These are phyloP conservation scores for Pantherophis alleghaniensis DNA, from an alignment of 2,797 vertebrate genomes.

Conservation along the genomic window DNA sequence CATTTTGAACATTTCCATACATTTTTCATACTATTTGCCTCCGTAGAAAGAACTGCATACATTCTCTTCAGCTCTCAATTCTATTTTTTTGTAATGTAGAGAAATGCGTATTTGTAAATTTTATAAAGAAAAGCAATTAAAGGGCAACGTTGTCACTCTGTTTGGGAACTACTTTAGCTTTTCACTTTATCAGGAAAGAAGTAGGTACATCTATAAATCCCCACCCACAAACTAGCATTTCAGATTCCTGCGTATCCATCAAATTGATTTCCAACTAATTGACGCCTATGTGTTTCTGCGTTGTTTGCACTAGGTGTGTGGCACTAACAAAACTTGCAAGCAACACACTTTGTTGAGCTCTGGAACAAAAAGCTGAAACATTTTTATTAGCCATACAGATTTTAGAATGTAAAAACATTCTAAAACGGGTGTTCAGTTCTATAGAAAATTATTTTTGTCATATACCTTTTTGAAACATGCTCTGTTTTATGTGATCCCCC, in stretches of 20 bases:
- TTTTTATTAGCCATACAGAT: neutral
- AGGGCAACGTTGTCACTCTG: neutral
- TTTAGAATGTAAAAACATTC: neutral
- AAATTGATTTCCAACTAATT: neutral
- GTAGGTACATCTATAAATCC: neutral
- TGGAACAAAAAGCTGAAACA: neutral
- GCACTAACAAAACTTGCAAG: neutral
- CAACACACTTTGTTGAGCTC: neutral
- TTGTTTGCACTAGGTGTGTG: neutral
- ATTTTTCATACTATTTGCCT: neutral
- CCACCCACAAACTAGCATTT: neutral
- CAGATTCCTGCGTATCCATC: neutral
- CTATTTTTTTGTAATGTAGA: neutral
- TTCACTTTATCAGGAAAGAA: neutral
- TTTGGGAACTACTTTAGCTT: neutral
- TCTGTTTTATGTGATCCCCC: neutral
- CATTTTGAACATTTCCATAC: neutral
- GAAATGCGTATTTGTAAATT: neutral
- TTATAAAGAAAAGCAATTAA: neutral
- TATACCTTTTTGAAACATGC: neutral
- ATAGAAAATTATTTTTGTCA: neutral
- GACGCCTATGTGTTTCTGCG: neutral
- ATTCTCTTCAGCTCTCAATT: neutral
- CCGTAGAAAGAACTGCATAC: neutral
- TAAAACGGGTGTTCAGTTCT: neutral